Evolutionary conservation across 2,113 vertebrate species (phyloP), one percentile per base, ranked within the genome.

Genomic region (Chloroceryle aenea): DNA sequence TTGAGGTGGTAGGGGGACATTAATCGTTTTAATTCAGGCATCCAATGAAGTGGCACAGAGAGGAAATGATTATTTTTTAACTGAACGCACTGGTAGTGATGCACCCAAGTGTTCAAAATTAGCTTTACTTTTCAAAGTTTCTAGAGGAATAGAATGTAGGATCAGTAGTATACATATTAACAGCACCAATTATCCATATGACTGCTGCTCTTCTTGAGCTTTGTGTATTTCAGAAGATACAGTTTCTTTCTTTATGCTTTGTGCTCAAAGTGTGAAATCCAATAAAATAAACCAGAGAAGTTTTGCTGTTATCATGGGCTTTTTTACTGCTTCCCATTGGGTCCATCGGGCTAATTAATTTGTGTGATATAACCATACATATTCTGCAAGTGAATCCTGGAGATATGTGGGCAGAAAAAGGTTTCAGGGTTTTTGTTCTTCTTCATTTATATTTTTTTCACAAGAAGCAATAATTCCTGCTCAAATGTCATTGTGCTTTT

Each of bases 31-130:
- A 91, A 94, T 91, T 95, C 78, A 94, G 48, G 42, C 61, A 83
- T 53, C 61, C 90, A 90, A 59, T 2, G 10, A 92, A 74, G 90
- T 29, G 1, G 34, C 30, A 72, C 40, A 86, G 61, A 55, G 34
- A 88, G 90, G 90, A 97, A 97, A 96, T 95, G 0, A 95, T 90
- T 93, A 74, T 95, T 91, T 96, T 96, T 94, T 87, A 94, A 72
- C 88, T 95, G 94, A 96, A 96, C 11, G 84, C 93, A 91, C 93
- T 73, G 52, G 55, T 96, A 93, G 26, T 2, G 12, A 62, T 94
- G 67, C 34, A 94, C 52, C 4, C 66, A 93, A 95, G 84, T 84
- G 68, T 19, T 34, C 47, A 2, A 94, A 88, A 96, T 96, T 85
- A 95, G 30, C 88, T 94, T 91, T 89, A 94, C 95, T 94, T 96